Percentiles rank a stretch among this genome's conserved stretches.
Evolutionary conservation across 2,888 invertebrate genomes (phyloP).

Genomic region (Junonia oenone): DNA sequence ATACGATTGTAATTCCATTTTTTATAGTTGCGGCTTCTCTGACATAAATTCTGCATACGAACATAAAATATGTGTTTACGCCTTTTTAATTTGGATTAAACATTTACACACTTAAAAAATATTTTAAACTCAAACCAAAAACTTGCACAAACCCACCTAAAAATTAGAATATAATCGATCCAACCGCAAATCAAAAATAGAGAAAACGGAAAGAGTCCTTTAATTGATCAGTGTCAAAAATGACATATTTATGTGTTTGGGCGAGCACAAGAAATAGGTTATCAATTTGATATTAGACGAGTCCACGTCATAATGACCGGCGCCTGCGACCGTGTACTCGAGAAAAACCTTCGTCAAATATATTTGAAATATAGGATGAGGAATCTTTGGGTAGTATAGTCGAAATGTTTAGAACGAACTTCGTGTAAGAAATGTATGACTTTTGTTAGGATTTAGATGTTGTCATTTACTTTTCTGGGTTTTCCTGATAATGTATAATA

Average conservation of each 20-base stretch:
- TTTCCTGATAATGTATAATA: no score
- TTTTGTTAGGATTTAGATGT: no score
- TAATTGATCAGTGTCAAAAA: constrained; percentile 72
- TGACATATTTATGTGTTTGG: constrained; percentile 63
- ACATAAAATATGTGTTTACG: no score
- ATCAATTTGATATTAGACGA: constrained; percentile 64
- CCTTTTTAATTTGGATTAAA: no score
- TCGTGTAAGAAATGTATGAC: no score
- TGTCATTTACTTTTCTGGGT: no score
- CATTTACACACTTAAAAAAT: neutral
- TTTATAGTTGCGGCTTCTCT: no score
- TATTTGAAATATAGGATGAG: constrained; percentile 44
- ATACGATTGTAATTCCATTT: no score
- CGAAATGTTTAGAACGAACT: constrained; percentile 1
- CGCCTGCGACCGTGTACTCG: constrained; percentile 61
- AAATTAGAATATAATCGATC: neutral
- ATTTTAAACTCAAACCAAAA: neutral
- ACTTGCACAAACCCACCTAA: neutral
- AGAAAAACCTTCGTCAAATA: constrained; percentile 59
- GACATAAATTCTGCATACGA: no score
- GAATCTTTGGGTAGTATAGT: constrained; percentile 47
- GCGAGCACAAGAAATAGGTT: constrained; percentile 42
- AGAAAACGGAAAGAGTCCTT: constrained; percentile 23
- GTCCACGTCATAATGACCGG: constrained; percentile 55
- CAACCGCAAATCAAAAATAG: constrained; percentile 1